Evolutionary conservation across 2,113 vertebrate genomes (phyloP).

Genomic region (Spilogale gracilis): DNA sequence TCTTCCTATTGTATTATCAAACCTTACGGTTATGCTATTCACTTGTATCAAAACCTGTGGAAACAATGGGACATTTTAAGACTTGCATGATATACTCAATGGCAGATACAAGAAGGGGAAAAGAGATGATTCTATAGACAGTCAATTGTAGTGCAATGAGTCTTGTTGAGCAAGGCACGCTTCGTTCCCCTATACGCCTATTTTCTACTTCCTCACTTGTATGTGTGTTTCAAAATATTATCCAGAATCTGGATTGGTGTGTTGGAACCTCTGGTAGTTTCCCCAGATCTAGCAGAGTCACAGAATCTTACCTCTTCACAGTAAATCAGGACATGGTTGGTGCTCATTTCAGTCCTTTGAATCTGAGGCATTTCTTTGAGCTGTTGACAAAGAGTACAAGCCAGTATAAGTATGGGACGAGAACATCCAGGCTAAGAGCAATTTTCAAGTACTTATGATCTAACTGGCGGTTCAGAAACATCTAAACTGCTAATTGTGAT

Average conservation of each 20-base stretch:
- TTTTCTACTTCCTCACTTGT: not conserved
- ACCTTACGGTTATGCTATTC: not conserved
- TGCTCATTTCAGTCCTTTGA: constrained; percentile 71
- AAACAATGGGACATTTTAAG: not conserved
- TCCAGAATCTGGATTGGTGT: not conserved
- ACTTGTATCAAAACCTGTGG: not conserved
- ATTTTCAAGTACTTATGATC: not conserved
- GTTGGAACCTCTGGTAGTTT: not conserved
- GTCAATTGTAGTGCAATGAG: not conserved
- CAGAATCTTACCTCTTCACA: constrained; percentile 73
- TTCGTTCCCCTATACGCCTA: not conserved
- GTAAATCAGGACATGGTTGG: constrained; percentile 75
- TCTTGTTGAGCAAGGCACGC: not conserved
- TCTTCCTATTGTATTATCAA: not conserved
- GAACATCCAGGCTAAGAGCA: not conserved
- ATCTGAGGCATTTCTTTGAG: constrained; percentile 54
- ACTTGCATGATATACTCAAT: not conserved
- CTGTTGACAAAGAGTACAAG: constrained; percentile 46
- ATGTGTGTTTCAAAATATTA: not conserved
- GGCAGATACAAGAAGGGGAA: not conserved
- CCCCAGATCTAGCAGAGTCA: not conserved
- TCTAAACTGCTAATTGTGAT: constrained; percentile 8
- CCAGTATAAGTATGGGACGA: not conserved
- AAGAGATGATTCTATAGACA: not conserved
- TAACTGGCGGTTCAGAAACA: not conserved